Base-by-base conservation (phyloP, 2,797 vertebrate species). In the Ficedula albicollis region DNA sequence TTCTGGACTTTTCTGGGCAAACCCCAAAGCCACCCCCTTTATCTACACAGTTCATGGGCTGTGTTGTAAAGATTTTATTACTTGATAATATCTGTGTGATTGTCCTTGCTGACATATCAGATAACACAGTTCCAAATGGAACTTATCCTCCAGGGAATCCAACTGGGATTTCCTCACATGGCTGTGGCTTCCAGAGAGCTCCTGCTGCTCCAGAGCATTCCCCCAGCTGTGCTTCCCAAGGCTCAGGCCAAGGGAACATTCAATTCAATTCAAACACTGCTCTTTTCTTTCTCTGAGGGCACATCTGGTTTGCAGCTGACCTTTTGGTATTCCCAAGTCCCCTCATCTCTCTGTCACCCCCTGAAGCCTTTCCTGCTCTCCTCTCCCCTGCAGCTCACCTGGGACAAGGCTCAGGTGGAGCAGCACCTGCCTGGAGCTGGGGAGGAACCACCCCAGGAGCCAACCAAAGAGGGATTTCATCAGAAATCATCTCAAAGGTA, bases 21-120 rank as follows among this genome's bases (percentile, higher is more conserved):
- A 85, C 72, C 11, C 41, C 77, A 83, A 84, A 86, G 54, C 44
- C 41, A 54, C 41, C 72, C 58, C 75, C 29, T 75, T 92, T 89
- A 91, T 84, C 90, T 85, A 5, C 51, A 70, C 4, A 89, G 84
- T 56, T 79, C 79, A 95, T 6, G 26, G 77, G 54, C 74, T 56
- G 20, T 6, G 19, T 41, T 59, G 26, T 92, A 92, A 92, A 95
- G 90, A 89, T 85, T 95, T 94, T 91, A 94, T 75, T 87, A 79
- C 79, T 27, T 66, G 70, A 80, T 91, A 76, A 41, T 11, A 54
- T 83, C 81, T 73, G 43, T 25, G 39, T 43, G 74, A 48, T 26
- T 67, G 74, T 63, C 83, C 54, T 85, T 39, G 83, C 83, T 93
- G 95, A 95, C 87, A 81, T 15, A 75, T 39, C 75, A 89, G 70